Conservation (phyloP, 2,113 vertebrate species). For the Camelus bactrianus region DNA sequence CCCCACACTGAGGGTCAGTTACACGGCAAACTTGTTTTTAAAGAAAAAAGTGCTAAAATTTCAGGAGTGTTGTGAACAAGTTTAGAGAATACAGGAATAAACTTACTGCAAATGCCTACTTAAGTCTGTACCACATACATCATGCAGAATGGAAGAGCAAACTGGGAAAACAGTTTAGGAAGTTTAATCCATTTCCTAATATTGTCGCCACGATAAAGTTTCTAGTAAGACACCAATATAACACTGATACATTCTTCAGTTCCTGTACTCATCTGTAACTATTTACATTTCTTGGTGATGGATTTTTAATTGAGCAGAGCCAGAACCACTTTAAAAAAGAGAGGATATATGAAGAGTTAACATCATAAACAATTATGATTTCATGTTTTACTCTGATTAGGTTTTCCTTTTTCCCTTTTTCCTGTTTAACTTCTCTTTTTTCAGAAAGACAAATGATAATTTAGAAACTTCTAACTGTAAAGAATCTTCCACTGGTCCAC, state of each 20-base stretch:
- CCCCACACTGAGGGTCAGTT: neutral
- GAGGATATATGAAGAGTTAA: neutral
- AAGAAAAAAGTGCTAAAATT: neutral
- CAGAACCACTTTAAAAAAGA: neutral
- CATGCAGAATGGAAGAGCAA: neutral
- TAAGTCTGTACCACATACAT: neutral
- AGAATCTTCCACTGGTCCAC: neutral
- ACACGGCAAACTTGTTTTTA: neutral
- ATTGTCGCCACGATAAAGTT: neutral
- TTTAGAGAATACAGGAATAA: neutral
- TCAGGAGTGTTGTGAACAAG: neutral
- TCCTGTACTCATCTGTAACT: neutral
- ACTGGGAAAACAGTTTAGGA: neutral
- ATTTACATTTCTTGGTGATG: neutral
- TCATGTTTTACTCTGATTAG: neutral
- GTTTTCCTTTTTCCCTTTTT: neutral
- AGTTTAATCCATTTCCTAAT: neutral
- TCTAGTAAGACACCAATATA: neutral
- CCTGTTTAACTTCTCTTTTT: neutral
- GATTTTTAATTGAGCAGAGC: neutral
- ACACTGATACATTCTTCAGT: neutral
- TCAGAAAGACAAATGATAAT: neutral
- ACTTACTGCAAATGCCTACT: neutral
- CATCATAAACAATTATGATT: neutral
- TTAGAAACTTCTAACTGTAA: neutral